These are phyloP conservation scores for Drosophila mimetica DNA, from an alignment of 2,888 invertebrate genomes.

Conservation along the genomic window DNA sequence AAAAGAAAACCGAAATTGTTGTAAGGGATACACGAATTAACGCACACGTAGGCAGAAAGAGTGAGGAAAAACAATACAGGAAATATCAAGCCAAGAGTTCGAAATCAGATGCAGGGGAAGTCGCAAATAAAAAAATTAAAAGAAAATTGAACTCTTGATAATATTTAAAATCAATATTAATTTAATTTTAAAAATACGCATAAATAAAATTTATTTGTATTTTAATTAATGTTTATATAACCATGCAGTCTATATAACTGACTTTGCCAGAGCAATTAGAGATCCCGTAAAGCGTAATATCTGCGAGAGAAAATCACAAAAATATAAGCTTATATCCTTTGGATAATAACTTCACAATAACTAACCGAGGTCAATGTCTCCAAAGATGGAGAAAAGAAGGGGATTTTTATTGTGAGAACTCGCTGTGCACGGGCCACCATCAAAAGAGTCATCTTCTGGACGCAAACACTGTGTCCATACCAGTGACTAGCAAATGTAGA, in stretches of 20 bases:
- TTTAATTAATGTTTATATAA: not conserved
- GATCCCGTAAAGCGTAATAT: constrained; percentile 72
- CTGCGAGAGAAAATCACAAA: constrained; percentile 11
- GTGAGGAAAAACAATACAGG: constrained; percentile 8
- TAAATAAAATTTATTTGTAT: no score
- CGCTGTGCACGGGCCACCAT: constrained; percentile 73
- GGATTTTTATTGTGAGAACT: constrained; percentile 65
- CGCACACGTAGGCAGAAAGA: constrained; percentile 5
- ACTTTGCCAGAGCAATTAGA: constrained; percentile 68
- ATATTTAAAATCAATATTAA: no score
- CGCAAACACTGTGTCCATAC: constrained; percentile 66
- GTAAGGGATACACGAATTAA: constrained; percentile 36
- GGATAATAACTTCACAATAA: accelerated
- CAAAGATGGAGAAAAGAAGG: constrained; percentile 78
- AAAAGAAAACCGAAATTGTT: constrained; percentile 31
- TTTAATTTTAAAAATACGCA: no score
- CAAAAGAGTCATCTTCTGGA: constrained; percentile 75
- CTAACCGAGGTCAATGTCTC: constrained; percentile 68
- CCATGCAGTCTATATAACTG: constrained; percentile 46
- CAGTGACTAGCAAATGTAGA: constrained; percentile 68
- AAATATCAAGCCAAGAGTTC: constrained; percentile 13
- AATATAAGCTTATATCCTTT: not conserved
- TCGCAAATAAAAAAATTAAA: constrained; percentile 9
- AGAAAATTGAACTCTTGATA: not conserved
- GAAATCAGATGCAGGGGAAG: constrained; percentile 9